These are phyloP conservation scores for Yponomeuta plumbellus DNA, from an alignment of 2,888 invertebrate species.

Conservation along the genomic window DNA sequence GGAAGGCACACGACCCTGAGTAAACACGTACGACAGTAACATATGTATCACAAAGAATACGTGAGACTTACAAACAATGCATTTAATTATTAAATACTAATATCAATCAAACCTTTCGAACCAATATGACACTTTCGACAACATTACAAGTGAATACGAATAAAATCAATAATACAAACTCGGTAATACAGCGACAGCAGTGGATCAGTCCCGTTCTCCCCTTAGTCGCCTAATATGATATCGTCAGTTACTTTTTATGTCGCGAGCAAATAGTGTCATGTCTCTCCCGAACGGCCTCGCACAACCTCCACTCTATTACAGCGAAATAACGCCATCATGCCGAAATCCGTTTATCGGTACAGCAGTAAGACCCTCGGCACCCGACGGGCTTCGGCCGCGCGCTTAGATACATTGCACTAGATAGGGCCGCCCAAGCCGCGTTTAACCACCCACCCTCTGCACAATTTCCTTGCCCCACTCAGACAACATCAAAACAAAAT, in stretches of 20 bases:
- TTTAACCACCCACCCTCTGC: constrained; percentile 32
- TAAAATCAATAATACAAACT: background rate
- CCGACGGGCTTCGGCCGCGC: constrained; percentile 37
- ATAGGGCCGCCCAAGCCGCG: constrained; percentile 42
- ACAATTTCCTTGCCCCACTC: constrained; percentile 34
- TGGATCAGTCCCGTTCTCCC: constrained; percentile 30
- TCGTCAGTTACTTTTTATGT: constrained; percentile 65
- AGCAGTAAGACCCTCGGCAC: constrained; percentile 37
- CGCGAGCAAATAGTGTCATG: constrained; percentile 64
- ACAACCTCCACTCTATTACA: constrained; percentile 65
- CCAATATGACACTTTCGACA: no score
- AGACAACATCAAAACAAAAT: constrained; percentile 36
- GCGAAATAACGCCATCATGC: constrained; percentile 53
- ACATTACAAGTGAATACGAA: background rate
- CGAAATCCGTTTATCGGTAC: constrained; percentile 66
- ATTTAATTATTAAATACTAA: background rate
- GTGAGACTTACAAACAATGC: background rate
- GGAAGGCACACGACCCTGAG: background rate
- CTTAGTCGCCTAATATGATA: constrained; percentile 57
- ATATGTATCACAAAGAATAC: constrained; percentile 2
- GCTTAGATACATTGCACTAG: constrained; percentile 54
- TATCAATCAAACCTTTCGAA: no score
- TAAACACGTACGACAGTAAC: background rate
- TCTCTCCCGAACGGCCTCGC: constrained; percentile 50
- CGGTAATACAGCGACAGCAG: background rate